Evolutionary conservation across 1,140 invertebrate species (phyloP).

Genomic region (Zaprionus ornatus): DNA sequence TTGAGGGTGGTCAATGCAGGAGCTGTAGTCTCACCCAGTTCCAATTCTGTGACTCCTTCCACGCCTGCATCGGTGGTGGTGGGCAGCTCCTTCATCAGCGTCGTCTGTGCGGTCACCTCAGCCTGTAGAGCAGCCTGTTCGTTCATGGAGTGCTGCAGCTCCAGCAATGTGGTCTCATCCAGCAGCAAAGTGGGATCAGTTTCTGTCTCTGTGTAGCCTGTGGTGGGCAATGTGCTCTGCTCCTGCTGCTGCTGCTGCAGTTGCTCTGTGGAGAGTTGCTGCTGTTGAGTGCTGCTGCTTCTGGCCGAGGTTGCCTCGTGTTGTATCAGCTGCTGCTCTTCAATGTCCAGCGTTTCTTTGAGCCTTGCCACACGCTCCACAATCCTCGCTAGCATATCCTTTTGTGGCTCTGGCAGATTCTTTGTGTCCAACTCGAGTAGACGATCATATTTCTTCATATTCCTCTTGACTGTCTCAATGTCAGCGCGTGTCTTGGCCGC

Average conservation of each 20-base stretch:
- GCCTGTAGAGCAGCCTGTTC: conserved; percentile 73
- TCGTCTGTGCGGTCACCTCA: conserved; percentile 64
- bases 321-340: conserved; percentile 62
- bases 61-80: conserved; percentile 65
- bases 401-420: conserved; percentile 80
- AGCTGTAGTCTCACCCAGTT: conserved; percentile 45
- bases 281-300: conserved; percentile 37
- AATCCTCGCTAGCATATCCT: conserved; percentile 82
- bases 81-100: conserved; percentile 66
- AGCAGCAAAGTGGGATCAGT: conserved; percentile 76
- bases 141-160: conserved; percentile 75
- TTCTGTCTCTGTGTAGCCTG: conserved; percentile 63
- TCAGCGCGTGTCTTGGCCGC: conserved; percentile 76
- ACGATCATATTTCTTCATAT: conserved; percentile 80
- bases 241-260: conserved; percentile 41
- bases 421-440: conserved; percentile 77
- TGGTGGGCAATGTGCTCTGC: conserved; percentile 51
- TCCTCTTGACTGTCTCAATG: conserved; percentile 79
- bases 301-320: conserved; percentile 47
- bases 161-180: conserved; percentile 74
- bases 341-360: conserved; percentile 76
- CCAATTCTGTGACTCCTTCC: conserved; percentile 18
- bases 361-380: conserved; percentile 80
- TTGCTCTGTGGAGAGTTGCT: conserved; percentile 41
- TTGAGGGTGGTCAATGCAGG: conserved; percentile 41